Base-by-base conservation (phyloP, 2,797 vertebrate species). In the Meda fulgida region DNA sequence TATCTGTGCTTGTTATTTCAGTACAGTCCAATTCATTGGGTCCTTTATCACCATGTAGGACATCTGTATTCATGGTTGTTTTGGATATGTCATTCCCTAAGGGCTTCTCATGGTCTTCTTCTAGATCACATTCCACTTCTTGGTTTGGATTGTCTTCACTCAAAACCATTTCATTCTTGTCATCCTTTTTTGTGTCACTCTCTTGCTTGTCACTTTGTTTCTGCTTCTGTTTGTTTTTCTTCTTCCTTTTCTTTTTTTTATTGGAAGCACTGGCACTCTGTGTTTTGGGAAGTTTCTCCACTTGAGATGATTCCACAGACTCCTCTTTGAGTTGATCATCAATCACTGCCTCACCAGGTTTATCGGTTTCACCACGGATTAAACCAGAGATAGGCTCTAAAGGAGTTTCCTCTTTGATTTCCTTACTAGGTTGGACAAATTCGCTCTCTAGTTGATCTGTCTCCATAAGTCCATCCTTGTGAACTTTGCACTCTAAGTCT, bases 181-280 rank as follows among this genome's bases (percentile, higher is more conserved):
- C 34, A 66, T 66, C 78, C 13, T 40, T 60, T 40, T 86, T 80
- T 18, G 58, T 71, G n/a, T 63, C 72, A 38, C n/a, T 67, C 11
- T 65, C 83, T 34, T 86, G 86, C 58, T 75, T 83, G 6, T 77
- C 72, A 48, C 31, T 75, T 0, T 84, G 80, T 67, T 89, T 89
- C 75, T 93, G 94, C 91, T 91, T 92, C 23, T 93, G 93, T 87
- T 94, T 95, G 38, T 82, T 85, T 84, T 86, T 94, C 89, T 48
- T 95, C 85, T 93, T 95, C 87, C 87, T 95, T 76, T 91, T 95
- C 87, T 93, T 95, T 88, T 93, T 95, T 78, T 93, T 95, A 29
- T 92, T 92, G 72, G 92, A 72, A 26, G 83, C 72, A 40, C 87
- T 26, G n/a, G 83, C 29, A 46, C 43, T 84, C 77, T 92, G 90